Conservation (phyloP, 2,113 vertebrate genomes). For the Passer montanus region DNA sequence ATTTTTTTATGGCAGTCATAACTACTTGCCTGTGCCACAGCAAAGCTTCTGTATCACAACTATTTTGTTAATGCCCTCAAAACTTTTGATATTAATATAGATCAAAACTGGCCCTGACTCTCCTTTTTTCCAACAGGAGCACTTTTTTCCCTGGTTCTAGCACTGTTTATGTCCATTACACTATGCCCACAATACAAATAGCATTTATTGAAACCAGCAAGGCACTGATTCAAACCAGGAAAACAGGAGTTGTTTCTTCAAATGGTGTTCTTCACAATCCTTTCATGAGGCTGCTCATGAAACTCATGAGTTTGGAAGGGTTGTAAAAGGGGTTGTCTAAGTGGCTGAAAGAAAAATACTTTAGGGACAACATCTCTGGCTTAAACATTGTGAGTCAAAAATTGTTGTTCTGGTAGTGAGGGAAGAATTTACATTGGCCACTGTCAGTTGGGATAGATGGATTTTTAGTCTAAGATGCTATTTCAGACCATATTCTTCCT, state of each 20-base stretch:
- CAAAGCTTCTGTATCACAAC: background rate
- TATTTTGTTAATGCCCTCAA: background rate
- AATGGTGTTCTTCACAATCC: fast-evolving
- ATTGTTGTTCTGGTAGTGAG: background rate
- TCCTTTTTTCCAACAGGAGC: background rate
- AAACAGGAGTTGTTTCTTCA: background rate
- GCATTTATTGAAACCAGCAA: background rate
- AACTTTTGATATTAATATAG: background rate
- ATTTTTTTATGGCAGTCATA: background rate
- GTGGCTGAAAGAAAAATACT: background rate
- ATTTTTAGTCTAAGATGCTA: background rate
- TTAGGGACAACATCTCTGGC: background rate
- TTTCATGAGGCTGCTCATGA: background rate
- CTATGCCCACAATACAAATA: background rate
- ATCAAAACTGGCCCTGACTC: background rate
- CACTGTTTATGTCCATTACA: background rate
- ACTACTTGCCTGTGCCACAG: background rate
- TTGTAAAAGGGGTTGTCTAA: background rate
- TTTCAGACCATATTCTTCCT: background rate
- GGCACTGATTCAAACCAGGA: background rate
- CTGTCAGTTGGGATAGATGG: fast-evolving
- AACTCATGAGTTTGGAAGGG: background rate
- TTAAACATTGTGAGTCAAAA: background rate
- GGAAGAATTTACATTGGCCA: background rate
- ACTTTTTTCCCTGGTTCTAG: background rate